Evolutionary conservation across 2,888 invertebrate species (phyloP).

Genomic region (Steromphala cineraria): DNA sequence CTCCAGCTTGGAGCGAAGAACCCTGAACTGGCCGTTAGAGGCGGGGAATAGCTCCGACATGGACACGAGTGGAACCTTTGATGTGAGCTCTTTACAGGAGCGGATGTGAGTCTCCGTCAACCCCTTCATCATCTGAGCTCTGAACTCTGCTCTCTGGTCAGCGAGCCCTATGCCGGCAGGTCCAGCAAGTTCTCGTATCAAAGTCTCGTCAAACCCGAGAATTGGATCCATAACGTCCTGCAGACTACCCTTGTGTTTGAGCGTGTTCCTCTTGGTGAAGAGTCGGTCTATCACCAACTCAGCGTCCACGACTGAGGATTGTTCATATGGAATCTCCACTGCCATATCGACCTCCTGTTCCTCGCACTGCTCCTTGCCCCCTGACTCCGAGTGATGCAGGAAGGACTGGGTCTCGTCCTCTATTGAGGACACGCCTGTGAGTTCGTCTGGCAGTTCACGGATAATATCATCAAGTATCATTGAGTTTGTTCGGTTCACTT

Average conservation of each 20-base stretch:
- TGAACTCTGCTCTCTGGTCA: constrained; percentile 15
- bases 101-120: constrained; percentile 59
- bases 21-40: constrained; percentile 48
- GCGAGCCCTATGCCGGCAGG: constrained; percentile 21
- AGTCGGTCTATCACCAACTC: constrained; percentile 60
- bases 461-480: constrained; percentile 57
- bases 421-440: constrained; percentile 26
- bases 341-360: constrained; percentile 29
- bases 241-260: constrained; percentile 17
- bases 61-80: constrained; percentile 52
- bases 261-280: constrained; percentile 40
- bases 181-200: constrained; percentile 41
- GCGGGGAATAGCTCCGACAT: constrained; percentile 62
- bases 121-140: constrained; percentile 50
- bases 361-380: neutral
- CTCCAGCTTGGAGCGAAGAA: constrained; percentile 52
- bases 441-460: constrained; percentile 57
- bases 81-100: constrained; percentile 53
- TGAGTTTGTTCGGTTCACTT: neutral
- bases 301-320: constrained; percentile 40
- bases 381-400: constrained; percentile 38
- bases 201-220: constrained; percentile 47
- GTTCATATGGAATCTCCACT: constrained; percentile 19
- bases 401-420: constrained; percentile 36
- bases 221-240: constrained; percentile 36